Evolutionary conservation across 2,113 vertebrate species (phyloP), one percentile per base, ranked within the genome.

Genomic region (Aldabrachelys gigantea): DNA sequence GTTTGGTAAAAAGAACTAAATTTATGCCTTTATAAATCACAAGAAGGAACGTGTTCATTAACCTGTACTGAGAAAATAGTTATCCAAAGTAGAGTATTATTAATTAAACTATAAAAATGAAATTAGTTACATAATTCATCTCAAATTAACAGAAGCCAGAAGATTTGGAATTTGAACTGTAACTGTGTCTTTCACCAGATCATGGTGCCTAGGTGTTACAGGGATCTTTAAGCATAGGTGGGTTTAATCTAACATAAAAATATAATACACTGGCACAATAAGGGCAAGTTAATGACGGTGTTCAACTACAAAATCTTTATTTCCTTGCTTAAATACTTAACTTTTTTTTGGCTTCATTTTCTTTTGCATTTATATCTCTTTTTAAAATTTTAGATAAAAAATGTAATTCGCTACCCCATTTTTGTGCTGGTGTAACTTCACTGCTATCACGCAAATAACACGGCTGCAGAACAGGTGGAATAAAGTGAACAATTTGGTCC

Each of bases 131-230:
- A 69, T 90, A 85, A 10, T 65, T 0, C 65, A 86, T 92, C 91
- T 96, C 89, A 94, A 94, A 95, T 84, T 72, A 94, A 93, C 12
- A 96, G 79, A 96, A 95, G 91, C 44, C 91, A 88, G 89, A 95
- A 94, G 94, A 95, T 95, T 94, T 85, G 91, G 91, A 92, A 93
- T 87, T 72, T 78, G 94, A 89, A 44, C 49, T 21, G 1, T 78
- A 80, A 75, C 11, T 0, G 4, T 24, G n/a, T 38, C 69, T 72
- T 41, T 72, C 69, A 38, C 19, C 17, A 10, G n/a, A 44, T 41
- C 38, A 21, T 75, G 38, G 19, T 56, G 65, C 88, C 81, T 10
- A 53, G 80, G 52, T 10, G 6, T 47, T 72, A 50, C 0, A 91
- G 62, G 80, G 84, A 50, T 82, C 50, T 41, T 83, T 83, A 29